Conservation (phyloP, 2,888 invertebrate genomes). For the Steinernema hermaphroditum region DNA sequence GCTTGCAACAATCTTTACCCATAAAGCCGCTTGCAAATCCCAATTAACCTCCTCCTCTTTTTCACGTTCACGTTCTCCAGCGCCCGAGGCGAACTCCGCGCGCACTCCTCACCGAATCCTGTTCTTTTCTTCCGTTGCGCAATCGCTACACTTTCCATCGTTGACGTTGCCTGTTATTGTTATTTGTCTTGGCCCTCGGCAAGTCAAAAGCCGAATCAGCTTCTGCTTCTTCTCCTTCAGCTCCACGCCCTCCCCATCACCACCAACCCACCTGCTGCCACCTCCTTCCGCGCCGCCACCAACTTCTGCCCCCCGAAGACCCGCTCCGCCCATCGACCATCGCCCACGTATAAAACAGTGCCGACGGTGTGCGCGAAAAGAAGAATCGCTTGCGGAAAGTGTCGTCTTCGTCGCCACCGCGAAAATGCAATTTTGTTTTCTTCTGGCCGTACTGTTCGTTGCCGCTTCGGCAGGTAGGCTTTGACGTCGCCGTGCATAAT, state of each 20-base stretch:
- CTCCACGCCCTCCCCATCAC: background rate
- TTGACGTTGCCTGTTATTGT: background rate
- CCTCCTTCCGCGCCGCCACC: background rate
- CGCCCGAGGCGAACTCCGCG: constrained; percentile 13
- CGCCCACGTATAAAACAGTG: constrained; percentile 3
- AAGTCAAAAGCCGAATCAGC: background rate
- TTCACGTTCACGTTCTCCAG: background rate
- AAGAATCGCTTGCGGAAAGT: constrained; percentile 8
- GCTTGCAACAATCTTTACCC: background rate
- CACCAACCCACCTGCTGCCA: background rate
- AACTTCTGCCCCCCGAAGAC: no score
- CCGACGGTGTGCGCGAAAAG: background rate
- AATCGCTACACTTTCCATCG: background rate
- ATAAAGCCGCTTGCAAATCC: constrained; percentile 2
- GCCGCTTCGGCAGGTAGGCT: background rate
- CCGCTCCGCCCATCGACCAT: constrained; percentile 12
- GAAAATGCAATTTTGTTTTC: constrained; percentile 22
- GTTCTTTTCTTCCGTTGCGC: background rate
- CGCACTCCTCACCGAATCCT: background rate
- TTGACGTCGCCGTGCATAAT: background rate
- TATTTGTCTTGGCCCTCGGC: background rate
- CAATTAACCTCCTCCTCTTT: background rate
- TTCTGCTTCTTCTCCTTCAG: background rate
- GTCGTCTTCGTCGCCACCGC: background rate
- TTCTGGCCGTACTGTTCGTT: background rate